Conservation (phyloP, 2,888 invertebrate species). For the Adelphocoris suturalis region DNA sequence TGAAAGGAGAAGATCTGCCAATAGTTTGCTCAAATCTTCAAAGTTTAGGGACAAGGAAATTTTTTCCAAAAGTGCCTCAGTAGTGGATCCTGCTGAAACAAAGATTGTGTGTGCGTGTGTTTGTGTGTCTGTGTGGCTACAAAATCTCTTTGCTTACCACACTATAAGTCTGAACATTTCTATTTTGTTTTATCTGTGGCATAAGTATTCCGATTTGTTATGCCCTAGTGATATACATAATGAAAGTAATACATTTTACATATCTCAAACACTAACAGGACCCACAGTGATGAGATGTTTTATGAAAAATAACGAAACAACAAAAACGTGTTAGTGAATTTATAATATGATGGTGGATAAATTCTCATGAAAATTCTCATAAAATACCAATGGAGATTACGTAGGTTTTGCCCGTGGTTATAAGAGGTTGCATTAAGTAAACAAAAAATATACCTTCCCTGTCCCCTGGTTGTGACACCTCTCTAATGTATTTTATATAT, state of each 20-base stretch:
- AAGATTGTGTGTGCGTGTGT: constrained; percentile 68
- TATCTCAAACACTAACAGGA: constrained; percentile 73
- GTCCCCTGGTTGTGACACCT: constrained; percentile 75
- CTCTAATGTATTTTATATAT: constrained; percentile 74
- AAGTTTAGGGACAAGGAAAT: constrained; percentile 75
- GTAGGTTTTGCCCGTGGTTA: constrained; percentile 58
- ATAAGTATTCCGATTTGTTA: constrained; percentile 46
- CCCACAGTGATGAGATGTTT: constrained; percentile 68
- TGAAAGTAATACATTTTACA: constrained; percentile 72
- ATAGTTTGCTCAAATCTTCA: constrained; percentile 77
- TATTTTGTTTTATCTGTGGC: constrained; percentile 72
- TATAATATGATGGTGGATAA: constrained; percentile 55
- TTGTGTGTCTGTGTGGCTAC: constrained; percentile 72
- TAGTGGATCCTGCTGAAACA: constrained; percentile 75
- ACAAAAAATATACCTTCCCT: constrained; percentile 69
- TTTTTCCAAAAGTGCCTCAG: constrained; percentile 77
- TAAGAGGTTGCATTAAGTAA: constrained; percentile 67
- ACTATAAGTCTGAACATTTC: constrained; percentile 75
- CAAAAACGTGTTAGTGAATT: constrained; percentile 58
- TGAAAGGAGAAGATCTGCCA: constrained; percentile 77
- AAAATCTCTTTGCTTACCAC: constrained; percentile 72
- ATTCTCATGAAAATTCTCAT: constrained; percentile 61
- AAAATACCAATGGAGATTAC: constrained; percentile 55
- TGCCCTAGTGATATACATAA: constrained; percentile 67
- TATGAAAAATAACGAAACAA: constrained; percentile 12